A percentile compares a stretch with the other conserved stretches of the same genome.
Conservation (phyloP, 2,797 vertebrate species). For the Neosalanx taihuensis region DNA sequence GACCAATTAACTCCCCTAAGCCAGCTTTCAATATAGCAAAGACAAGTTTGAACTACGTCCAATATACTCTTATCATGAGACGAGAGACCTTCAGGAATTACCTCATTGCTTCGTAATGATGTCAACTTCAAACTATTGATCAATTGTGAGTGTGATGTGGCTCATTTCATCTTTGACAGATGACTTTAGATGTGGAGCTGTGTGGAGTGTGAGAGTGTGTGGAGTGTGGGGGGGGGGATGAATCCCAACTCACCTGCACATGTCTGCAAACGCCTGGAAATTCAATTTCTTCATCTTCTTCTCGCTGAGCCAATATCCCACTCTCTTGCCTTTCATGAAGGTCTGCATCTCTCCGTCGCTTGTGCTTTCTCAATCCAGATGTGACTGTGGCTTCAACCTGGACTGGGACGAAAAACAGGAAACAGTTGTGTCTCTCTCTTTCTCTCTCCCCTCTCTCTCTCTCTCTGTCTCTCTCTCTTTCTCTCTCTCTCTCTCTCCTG, state of each 20-base stretch:
- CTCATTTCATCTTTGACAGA: no score
- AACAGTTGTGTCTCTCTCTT: slow-evolving; percentile 37
- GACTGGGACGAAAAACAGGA: slow-evolving; percentile 42
- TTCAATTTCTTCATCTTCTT: slow-evolving; percentile 99
- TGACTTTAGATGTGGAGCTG: neutral
- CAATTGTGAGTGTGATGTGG: no score
- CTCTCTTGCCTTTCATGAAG: slow-evolving; percentile 90
- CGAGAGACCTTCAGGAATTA: neutral
- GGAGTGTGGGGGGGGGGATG: no score
- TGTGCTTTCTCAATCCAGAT: slow-evolving; percentile 40
- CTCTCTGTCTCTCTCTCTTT: slow-evolving; percentile 35
- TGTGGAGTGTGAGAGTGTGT: neutral
- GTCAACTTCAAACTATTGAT: no score
- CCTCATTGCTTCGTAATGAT: no score
- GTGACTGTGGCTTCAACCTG: slow-evolving; percentile 56
- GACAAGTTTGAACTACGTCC: neutral
- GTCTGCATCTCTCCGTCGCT: slow-evolving; percentile 84
- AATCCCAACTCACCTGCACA: slow-evolving; percentile 86
- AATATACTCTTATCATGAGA: neutral
- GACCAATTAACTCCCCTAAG: slow-evolving; percentile 7
- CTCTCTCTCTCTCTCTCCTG: slow-evolving; percentile 41
- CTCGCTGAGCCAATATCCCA: slow-evolving; percentile 98
- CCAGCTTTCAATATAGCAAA: slow-evolving; percentile 6
- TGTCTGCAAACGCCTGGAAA: slow-evolving; percentile 93
- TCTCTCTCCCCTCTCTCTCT: slow-evolving; percentile 38